A percentile compares a stretch with the other conserved stretches of the same genome.
phyloP scores from a whole-genome alignment of 2,113 vertebrate species.

The Chroicocephalus ridibundus region DNA sequence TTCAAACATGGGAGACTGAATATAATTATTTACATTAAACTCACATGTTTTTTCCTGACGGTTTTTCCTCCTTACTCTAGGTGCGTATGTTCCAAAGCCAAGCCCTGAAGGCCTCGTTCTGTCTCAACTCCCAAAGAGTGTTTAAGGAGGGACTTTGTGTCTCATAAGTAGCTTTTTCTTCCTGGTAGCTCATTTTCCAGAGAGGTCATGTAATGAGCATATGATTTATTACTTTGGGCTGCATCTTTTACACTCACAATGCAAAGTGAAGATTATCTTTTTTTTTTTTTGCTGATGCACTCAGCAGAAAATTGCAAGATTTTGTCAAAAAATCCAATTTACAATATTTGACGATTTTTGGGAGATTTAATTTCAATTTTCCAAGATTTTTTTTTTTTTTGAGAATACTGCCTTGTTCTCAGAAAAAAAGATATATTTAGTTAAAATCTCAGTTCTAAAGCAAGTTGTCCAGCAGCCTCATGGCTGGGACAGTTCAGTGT shows the following conservation, averaged over 20 bases:
- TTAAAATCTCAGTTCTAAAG: background rate
- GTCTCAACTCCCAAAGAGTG: background rate
- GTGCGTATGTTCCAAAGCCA: slow-evolving; percentile 23
- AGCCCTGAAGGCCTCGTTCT: slow-evolving; percentile 9
- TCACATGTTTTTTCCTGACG: background rate
- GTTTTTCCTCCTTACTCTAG: background rate
- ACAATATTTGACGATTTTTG: background rate
- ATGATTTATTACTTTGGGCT: background rate
- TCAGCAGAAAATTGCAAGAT: background rate
- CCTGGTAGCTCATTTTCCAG: background rate
- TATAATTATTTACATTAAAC: slow-evolving; percentile 32
- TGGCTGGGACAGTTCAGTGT: background rate
- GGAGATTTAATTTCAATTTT: background rate
- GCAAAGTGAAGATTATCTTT: background rate
- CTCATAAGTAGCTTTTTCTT: slow-evolving; percentile 19
- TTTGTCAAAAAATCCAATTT: background rate
- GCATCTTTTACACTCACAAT: background rate
- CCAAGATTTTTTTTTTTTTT: background rate
- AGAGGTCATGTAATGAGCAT: background rate
- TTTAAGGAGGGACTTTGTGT: background rate
- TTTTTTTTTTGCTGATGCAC: background rate
- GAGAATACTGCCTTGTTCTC: background rate
- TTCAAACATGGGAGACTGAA: background rate
- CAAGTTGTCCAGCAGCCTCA: background rate
- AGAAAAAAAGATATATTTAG: background rate